Percentiles rank a stretch among this genome's conserved stretches.
Conservation (phyloP, 2,797 vertebrate species). For the Merluccius polli region DNA sequence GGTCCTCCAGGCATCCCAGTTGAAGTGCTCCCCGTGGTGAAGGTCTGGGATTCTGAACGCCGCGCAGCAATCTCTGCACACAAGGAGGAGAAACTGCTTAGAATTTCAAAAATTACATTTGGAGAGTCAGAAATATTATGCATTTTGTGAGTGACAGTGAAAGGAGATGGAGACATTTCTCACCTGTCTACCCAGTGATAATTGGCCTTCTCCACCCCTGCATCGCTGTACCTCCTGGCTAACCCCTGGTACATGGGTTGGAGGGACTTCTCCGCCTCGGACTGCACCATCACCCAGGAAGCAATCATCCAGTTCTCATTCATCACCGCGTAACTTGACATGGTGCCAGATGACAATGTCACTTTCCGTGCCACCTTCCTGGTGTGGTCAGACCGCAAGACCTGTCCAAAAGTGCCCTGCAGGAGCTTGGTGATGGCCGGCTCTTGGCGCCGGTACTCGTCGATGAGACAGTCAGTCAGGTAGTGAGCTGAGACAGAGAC, state of each 20-base stretch:
- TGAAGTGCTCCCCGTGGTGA: conserved; percentile 3
- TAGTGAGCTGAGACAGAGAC: conserved; percentile 15
- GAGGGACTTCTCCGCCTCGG: conserved; percentile 29
- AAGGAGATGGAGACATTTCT: too few relatives aligned
- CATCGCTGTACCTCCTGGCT: conserved; percentile 13
- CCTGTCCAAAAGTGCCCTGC: conserved; percentile 30
- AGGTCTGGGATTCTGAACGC: conserved; percentile 15
- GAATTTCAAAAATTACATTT: too few relatives aligned
- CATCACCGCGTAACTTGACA: conserved; percentile 33
- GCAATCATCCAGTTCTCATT: conserved; percentile 45
- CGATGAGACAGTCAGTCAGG: conserved; percentile 25
- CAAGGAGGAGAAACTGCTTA: neutral
- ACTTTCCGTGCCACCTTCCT: conserved; percentile 30
- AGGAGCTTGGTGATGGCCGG: conserved; percentile 9
- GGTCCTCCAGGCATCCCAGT: conserved; percentile 12
- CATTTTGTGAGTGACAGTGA: too few relatives aligned
- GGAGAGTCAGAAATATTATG: too few relatives aligned
- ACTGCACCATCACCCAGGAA: conserved; percentile 38
- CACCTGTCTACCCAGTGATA: too few relatives aligned
- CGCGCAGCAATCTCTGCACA: conserved; percentile 28
- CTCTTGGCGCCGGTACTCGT: conserved; percentile 16
- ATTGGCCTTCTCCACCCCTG: too few relatives aligned
- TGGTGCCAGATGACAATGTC: conserved; percentile 24
- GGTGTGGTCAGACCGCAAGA: conserved; percentile 31
- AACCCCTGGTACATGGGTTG: conserved; percentile 28